These are phyloP conservation scores for Lucilia sericata DNA, from an alignment of 1,140 invertebrate genomes.

Conservation along the genomic window DNA sequence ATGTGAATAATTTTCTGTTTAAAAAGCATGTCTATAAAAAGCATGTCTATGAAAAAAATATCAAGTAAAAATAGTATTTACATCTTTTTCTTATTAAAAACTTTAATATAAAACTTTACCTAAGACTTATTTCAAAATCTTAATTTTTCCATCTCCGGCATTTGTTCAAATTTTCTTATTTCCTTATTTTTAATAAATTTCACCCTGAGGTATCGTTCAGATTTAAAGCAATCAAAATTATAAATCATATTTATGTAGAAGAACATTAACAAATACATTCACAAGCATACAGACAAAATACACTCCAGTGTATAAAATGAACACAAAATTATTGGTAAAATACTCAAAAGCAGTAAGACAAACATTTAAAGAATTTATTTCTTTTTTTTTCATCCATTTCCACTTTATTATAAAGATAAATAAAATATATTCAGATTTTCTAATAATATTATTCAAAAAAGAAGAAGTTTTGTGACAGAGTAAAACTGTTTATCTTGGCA, in stretches of 20 bases:
- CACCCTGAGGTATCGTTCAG: not conserved
- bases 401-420: not conserved
- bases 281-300: not conserved
- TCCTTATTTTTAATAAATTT: slow-evolving; percentile 4
- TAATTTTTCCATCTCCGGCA: too few relatives aligned
- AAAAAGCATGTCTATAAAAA: too few relatives aligned
- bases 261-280: slow-evolving; percentile 3
- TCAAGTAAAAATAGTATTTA: too few relatives aligned
- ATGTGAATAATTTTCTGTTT: too few relatives aligned
- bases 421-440: not conserved
- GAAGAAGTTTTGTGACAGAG: not conserved
- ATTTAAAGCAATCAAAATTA: slow-evolving; percentile 17
- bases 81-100: too few relatives aligned
- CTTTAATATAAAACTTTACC: too few relatives aligned
- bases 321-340: not conserved
- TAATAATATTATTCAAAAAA: not conserved
- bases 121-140: too few relatives aligned
- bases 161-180: not conserved
- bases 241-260: not conserved
- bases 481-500: not conserved
- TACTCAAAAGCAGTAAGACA: not conserved
- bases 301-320: not conserved
- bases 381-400: not conserved
- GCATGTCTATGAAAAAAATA: too few relatives aligned
- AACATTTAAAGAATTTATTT: not conserved